phyloP scores from a whole-genome alignment of 2,888 invertebrate species.

The Andricus curvator region DNA sequence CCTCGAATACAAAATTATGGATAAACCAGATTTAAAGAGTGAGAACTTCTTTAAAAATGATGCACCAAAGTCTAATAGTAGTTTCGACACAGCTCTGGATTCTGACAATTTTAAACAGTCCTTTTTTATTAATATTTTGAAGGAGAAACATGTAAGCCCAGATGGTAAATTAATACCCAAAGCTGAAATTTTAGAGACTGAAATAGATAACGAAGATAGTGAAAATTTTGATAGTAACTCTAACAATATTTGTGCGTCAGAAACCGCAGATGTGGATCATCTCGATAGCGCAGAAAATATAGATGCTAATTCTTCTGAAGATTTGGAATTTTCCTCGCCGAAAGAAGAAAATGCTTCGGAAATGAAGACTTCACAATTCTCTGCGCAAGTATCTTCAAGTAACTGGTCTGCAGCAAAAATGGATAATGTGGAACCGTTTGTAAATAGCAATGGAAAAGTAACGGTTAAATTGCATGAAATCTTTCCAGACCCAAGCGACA shows the following conservation, averaged over 20 bases:
- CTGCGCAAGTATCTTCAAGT: constrained; percentile 2
- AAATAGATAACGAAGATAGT: neutral
- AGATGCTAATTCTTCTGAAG: neutral
- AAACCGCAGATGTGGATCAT: neutral
- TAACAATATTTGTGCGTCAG: neutral
- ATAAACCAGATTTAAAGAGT: constrained; percentile 29
- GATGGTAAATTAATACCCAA: neutral
- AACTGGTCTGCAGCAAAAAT: constrained; percentile 30
- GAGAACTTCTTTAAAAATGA: constrained; percentile 17
- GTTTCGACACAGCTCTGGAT: constrained; percentile 14
- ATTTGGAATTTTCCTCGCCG: neutral
- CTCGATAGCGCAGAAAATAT: neutral
- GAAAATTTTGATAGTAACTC: neutral
- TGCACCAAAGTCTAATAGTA: neutral
- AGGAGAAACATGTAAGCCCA: constrained; percentile 52
- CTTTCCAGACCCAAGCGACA: constrained; percentile 77
- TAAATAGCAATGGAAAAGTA: constrained; percentile 28
- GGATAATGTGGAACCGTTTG: constrained; percentile 15
- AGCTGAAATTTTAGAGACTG: neutral
- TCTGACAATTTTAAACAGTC: constrained; percentile 69
- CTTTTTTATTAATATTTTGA: constrained; percentile 72
- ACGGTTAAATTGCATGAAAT: constrained; percentile 72
- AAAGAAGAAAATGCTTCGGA: neutral
- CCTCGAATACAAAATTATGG: constrained; percentile 7
- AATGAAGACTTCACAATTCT: neutral